These are phyloP conservation scores for Zaprionus nigranus DNA, from an alignment of 1,140 invertebrate species.

Conservation along the genomic window DNA sequence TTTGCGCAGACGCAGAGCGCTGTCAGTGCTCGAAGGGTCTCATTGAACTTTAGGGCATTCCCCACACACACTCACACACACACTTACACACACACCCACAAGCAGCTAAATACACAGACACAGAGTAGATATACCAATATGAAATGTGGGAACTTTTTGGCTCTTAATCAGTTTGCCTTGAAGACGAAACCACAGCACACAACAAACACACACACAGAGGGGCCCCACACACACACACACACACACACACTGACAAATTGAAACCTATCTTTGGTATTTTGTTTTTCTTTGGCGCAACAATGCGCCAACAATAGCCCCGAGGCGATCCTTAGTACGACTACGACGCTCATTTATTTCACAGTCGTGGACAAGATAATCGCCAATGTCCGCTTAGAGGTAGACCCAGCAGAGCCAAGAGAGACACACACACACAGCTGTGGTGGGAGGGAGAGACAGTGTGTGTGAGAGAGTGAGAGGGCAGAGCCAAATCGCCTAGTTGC, in stretches of 20 bases:
- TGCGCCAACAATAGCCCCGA: slow-evolving; percentile 66
- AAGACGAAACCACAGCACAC: slow-evolving; percentile 43
- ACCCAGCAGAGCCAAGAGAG: slow-evolving; percentile 25
- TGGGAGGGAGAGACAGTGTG: background rate
- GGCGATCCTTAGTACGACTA: slow-evolving; percentile 76
- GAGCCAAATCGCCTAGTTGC: slow-evolving; percentile 32
- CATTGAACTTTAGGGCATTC: slow-evolving; percentile 69
- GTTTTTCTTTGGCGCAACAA: slow-evolving; percentile 75
- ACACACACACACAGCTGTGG: background rate
- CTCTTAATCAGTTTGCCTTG: slow-evolving; percentile 56
- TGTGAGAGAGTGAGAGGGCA: background rate
- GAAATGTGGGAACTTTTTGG: slow-evolving; percentile 59
- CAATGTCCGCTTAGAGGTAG: slow-evolving; percentile 79
- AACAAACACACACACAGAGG: slow-evolving; percentile 21
- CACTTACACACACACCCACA: slow-evolving; percentile 20
- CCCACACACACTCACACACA: slow-evolving; percentile 58
- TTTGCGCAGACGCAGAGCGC: slow-evolving; percentile 30
- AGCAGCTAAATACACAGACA: slow-evolving; percentile 38
- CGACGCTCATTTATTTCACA: slow-evolving; percentile 82
- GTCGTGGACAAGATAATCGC: slow-evolving; percentile 83
- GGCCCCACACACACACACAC: slow-evolving; percentile 23
- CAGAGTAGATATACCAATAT: slow-evolving; percentile 27
- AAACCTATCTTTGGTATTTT: slow-evolving; percentile 73
- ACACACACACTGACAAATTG: slow-evolving; percentile 57
- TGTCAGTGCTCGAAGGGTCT: slow-evolving; percentile 57